phyloP scores from a whole-genome alignment of 2,888 invertebrate species.

The Oscheius sp. region DNA sequence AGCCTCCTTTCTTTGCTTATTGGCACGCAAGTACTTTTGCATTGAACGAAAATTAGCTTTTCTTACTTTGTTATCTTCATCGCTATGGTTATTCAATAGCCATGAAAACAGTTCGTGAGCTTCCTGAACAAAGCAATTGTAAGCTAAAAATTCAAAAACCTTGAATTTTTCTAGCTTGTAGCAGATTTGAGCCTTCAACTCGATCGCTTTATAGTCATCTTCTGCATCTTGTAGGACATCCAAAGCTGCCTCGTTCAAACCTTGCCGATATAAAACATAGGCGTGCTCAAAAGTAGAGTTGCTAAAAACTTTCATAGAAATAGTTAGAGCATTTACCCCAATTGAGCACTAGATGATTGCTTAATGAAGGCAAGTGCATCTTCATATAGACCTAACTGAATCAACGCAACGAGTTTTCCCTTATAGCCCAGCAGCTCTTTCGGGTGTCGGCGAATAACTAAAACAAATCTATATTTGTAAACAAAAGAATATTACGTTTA shows the following conservation, averaged over 20 bases:
- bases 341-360: constrained; percentile 76
- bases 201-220: constrained; percentile 70
- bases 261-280: constrained; percentile 90
- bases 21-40: constrained; percentile 72
- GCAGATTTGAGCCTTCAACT: constrained; percentile 73
- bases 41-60: constrained; percentile 93
- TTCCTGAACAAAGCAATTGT: constrained; percentile 70
- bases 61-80: constrained; percentile 94
- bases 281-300: constrained; percentile 84
- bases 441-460: constrained; percentile 85
- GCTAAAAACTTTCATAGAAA: constrained; percentile 33
- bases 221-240: constrained; percentile 78
- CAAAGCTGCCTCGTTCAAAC: constrained; percentile 84
- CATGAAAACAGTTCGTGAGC: constrained; percentile 57
- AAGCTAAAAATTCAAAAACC: constrained; percentile 72
- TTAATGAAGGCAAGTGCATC: constrained; percentile 82
- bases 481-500: background rate
- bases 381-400: constrained; percentile 87
- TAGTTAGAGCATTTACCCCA: constrained; percentile 37
- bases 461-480: too few species aligned
- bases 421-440: constrained; percentile 88
- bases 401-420: constrained; percentile 88
- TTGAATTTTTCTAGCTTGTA: constrained; percentile 77
- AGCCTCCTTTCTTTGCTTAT: constrained; percentile 85
- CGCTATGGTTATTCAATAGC: constrained; percentile 72